Evolutionary conservation across 2,113 vertebrate species (phyloP).

Genomic region (Serinus canaria): DNA sequence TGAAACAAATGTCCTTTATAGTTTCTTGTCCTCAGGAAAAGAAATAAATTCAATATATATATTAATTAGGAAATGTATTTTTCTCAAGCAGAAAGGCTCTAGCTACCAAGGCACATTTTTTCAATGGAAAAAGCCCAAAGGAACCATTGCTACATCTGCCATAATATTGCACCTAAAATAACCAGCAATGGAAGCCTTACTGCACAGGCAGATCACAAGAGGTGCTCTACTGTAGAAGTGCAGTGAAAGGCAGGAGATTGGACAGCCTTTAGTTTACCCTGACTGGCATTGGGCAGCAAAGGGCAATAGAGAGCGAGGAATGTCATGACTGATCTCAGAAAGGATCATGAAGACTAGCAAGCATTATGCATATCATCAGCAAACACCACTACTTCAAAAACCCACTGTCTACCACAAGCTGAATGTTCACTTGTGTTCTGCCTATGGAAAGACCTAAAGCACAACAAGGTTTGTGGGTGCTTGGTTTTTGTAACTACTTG

Average conservation of each 20-base stretch:
- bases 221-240: not conserved
- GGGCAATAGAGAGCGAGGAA: not conserved
- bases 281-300: not conserved
- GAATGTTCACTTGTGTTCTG: not conserved
- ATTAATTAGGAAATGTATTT: not conserved
- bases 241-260: not conserved
- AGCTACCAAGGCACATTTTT: not conserved
- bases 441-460: not conserved
- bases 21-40: not conserved
- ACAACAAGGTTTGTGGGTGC: not conserved
- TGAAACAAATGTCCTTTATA: not conserved
- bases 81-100: not conserved
- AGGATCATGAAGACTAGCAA: not conserved
- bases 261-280: not conserved
- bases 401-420: not conserved
- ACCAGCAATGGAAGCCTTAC: not conserved
- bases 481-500: not conserved
- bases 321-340: not conserved
- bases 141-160: not conserved
- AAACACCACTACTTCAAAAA: not conserved
- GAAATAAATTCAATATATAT: not conserved
- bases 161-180: not conserved
- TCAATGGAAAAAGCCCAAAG: not conserved
- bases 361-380: not conserved
- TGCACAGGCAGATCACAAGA: not conserved